phyloP scores from a whole-genome alignment of 2,113 vertebrate genomes.

The Mugil cephalus region DNA sequence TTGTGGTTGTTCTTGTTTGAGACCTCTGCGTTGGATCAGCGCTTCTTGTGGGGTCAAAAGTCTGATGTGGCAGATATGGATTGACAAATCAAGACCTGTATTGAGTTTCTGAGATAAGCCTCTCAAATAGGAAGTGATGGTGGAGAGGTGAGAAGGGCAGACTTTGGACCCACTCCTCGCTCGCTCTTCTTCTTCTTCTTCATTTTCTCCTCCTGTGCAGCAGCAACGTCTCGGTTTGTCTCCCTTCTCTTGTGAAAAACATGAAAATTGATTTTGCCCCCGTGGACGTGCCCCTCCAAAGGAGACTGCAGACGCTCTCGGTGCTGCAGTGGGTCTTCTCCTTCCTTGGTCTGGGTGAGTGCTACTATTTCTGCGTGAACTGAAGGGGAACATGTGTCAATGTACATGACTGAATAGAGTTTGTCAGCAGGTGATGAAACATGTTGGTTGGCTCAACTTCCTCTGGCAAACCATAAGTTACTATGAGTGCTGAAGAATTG shows the following conservation, averaged over 20 bases:
- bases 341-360: constrained; percentile 89
- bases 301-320: constrained; percentile 86
- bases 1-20: background rate
- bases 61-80: constrained; percentile 54
- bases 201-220: constrained; percentile 7
- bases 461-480: background rate
- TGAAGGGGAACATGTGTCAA: background rate
- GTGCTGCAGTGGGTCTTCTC: constrained; percentile 88
- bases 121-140: constrained; percentile 22
- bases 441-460: background rate
- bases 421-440: background rate
- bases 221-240: background rate
- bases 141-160: constrained; percentile 47
- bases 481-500: background rate
- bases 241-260: constrained; percentile 26
- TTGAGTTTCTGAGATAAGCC: constrained; percentile 70
- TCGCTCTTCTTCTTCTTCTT: constrained; percentile 16
- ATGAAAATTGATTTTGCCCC: constrained; percentile 90
- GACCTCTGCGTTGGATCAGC: background rate
- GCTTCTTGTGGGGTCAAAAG: constrained; percentile 64
- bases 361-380: background rate
- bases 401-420: too few species aligned
- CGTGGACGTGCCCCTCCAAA: constrained; percentile 68
- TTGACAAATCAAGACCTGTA: constrained; percentile 45
- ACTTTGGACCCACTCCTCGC: constrained; percentile 81